These are phyloP conservation scores for Gonatopus flavifemur DNA, from an alignment of 1,140 invertebrate genomes.

Conservation along the genomic window DNA sequence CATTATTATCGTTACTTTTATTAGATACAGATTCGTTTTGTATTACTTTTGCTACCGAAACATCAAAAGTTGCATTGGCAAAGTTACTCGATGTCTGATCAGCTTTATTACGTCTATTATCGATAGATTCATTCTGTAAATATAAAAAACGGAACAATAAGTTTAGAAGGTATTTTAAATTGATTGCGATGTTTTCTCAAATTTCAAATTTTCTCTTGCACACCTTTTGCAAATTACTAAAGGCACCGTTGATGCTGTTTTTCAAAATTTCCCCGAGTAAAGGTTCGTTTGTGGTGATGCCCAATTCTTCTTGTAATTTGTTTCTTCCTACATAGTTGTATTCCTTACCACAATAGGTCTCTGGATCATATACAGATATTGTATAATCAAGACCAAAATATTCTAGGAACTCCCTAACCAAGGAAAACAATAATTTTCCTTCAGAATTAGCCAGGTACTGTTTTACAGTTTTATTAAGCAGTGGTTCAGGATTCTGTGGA, in stretches of 20 bases:
- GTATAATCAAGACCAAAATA: slow-evolving; percentile 72
- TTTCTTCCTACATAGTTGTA: slow-evolving; percentile 60
- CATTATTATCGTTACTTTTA: slow-evolving; percentile 44
- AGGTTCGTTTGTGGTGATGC: slow-evolving; percentile 53
- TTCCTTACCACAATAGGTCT: slow-evolving; percentile 64
- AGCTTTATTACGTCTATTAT: slow-evolving; percentile 37
- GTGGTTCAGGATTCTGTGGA: slow-evolving; percentile 63
- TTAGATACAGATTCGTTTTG: slow-evolving; percentile 37
- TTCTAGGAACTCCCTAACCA: slow-evolving; percentile 73
- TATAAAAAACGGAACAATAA: slow-evolving; percentile 12
- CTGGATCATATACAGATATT: slow-evolving; percentile 70
- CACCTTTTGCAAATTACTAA: slow-evolving; percentile 49
- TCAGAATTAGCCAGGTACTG: slow-evolving; percentile 65
- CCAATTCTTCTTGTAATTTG: slow-evolving; percentile 61
- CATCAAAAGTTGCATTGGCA: slow-evolving; percentile 50
- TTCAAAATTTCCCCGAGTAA: slow-evolving; percentile 54
- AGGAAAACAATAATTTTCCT: slow-evolving; percentile 65
- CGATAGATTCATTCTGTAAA: slow-evolving; percentile 40
- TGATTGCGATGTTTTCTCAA: neutral
- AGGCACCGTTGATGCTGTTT: slow-evolving; percentile 51
- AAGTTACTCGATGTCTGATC: slow-evolving; percentile 38
- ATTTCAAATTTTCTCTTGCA: neutral
- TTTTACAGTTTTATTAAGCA: slow-evolving; percentile 67
- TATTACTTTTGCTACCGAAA: slow-evolving; percentile 46
- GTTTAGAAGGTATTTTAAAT: neutral